Percentiles rank a stretch among this genome's conserved stretches.
These are phyloP conservation scores for Hesperia comma DNA, from an alignment of 2,888 invertebrate genomes.

Conservation along the genomic window DNA sequence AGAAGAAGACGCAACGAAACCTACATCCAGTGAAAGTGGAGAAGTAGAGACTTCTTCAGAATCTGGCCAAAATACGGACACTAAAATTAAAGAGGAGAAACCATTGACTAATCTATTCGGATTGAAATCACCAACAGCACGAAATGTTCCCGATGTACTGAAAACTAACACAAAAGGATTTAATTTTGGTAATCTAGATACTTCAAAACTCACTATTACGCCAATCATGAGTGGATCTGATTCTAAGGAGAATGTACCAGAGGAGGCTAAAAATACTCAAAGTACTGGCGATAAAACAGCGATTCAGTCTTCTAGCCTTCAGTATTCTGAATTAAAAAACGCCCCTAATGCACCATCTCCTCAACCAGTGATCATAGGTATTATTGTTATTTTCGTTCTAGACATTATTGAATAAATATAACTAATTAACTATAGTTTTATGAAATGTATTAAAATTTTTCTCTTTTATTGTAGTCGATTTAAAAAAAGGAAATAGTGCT, in stretches of 20 bases:
- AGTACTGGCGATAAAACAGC: conserved; percentile 49
- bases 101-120: conserved; percentile 61
- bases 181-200: conserved; percentile 48
- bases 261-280: conserved; percentile 45
- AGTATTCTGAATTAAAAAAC: conserved; percentile 49
- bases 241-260: conserved; percentile 61
- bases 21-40: conserved; percentile 67
- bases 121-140: conserved; percentile 53
- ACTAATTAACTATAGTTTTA: not conserved
- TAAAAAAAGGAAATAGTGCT: conserved; percentile 40
- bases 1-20: conserved; percentile 40
- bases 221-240: conserved; percentile 51
- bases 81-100: conserved; percentile 55
- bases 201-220: conserved; percentile 45
- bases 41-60: conserved; percentile 55
- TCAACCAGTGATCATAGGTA: conserved; percentile 47
- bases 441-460: not conserved
- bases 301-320: conserved; percentile 54
- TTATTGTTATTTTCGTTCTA: conserved; percentile 36
- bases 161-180: conserved; percentile 52
- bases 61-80: conserved; percentile 39
- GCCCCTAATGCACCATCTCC: conserved; percentile 47
- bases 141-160: conserved; percentile 58
- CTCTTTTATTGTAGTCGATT: conserved; percentile 41
- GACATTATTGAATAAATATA: too few relatives aligned